Evolutionary conservation across 1,140 invertebrate species (phyloP).

Genomic region (Danaus melanippus): DNA sequence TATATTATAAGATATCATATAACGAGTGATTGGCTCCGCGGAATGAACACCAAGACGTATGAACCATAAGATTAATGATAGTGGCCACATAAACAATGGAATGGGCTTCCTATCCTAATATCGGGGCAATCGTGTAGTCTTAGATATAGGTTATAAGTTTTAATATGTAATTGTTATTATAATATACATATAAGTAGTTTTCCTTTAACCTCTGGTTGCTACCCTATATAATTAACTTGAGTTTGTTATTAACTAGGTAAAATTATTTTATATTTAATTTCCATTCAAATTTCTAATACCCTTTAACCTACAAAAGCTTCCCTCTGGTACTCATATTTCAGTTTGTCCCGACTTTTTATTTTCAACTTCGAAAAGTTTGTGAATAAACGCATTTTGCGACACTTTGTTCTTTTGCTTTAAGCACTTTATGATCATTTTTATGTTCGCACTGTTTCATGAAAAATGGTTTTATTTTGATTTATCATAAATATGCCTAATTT

Average conservation of each 20-base stretch:
- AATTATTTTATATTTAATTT: constrained; percentile 4
- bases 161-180: too few relatives aligned
- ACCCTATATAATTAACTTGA: neutral
- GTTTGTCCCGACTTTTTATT: constrained; percentile 12
- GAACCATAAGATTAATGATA: too few relatives aligned
- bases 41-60: too few relatives aligned
- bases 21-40: too few relatives aligned
- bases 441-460: neutral
- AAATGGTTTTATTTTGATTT: constrained; percentile 4
- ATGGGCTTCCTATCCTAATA: too few relatives aligned
- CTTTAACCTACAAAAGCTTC: constrained; percentile 9
- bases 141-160: too few relatives aligned
- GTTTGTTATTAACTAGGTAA: neutral
- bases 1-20: too few relatives aligned
- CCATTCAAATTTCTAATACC: neutral
- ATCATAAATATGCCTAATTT: neutral
- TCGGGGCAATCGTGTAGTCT: too few relatives aligned
- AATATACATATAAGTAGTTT: too few relatives aligned
- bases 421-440: constrained; percentile 9
- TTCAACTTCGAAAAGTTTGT: constrained; percentile 17
- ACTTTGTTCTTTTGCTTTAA: constrained; percentile 16
- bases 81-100: too few relatives aligned
- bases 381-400: constrained; percentile 18
- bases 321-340: constrained; percentile 12
- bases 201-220: too few relatives aligned